phyloP scores from a whole-genome alignment of 2,797 vertebrate genomes.

The Octomys mimax region DNA sequence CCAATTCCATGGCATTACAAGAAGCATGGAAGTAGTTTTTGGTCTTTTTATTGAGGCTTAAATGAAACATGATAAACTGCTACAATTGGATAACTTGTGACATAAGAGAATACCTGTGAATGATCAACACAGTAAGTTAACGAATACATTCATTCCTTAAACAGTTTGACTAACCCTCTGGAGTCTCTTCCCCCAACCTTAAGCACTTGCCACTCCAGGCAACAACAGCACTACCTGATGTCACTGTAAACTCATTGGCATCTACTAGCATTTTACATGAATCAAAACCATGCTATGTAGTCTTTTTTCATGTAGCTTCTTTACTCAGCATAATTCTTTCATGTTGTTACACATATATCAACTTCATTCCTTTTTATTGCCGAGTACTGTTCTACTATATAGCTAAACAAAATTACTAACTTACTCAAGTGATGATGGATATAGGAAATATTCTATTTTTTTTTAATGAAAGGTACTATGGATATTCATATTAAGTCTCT shows the following conservation, averaged over 20 bases:
- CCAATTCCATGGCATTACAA: not conserved
- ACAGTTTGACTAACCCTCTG: not conserved
- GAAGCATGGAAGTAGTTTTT: not conserved
- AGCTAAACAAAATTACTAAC: not conserved
- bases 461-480: conserved; percentile 22
- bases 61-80: not conserved
- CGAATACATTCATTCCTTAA: not conserved
- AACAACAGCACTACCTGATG: not conserved
- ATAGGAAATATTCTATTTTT: not conserved
- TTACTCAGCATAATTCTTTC: not conserved
- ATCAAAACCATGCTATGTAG: not conserved
- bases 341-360: not conserved
- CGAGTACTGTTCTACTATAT: not conserved
- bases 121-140: not conserved
- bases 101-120: not conserved
- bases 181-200: not conserved
- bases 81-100: not conserved
- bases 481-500: conserved; percentile 18
- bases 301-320: not conserved
- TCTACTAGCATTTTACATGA: not conserved
- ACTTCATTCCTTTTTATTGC: not conserved
- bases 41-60: not conserved
- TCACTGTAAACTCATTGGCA: not conserved
- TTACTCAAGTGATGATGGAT: not conserved
- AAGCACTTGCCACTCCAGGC: not conserved